Evolutionary conservation across 2,888 invertebrate genomes (phyloP), one percentile per base, ranked within the genome.

Genomic region (Apodemia mormo): DNA sequence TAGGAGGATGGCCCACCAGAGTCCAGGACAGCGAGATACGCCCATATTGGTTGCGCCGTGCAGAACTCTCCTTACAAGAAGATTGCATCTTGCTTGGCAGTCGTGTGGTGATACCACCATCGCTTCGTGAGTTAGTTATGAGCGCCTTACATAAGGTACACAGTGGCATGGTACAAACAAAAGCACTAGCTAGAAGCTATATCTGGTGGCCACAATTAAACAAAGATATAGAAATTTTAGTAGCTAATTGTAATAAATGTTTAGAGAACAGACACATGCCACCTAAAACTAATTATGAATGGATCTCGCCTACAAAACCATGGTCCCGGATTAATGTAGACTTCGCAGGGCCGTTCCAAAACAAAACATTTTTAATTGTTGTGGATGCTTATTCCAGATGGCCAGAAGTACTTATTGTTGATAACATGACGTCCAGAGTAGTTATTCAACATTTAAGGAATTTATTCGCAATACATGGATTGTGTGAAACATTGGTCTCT

Each of bases 191-290:
- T 10, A 71, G 76, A 54, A 74, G 76, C n/a, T 77, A 76, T 65
- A 72, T 77, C 0, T 77, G 75, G 75, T 77, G 77, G 77, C 74
- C 74, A 64, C 52, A 70, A n/a, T 58, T 77, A 3, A 70, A 76
- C 67, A 43, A 70, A 40, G 72, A 75, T 33, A 74, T 72, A 30
- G 70, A 72, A 45, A 2, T 5, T 33, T 56, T 40, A 66, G 37
- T 65, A 1, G 12, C 49, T 22, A 30, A 40, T 10, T 54, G 68
- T 52, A 52, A 58, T 37, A 71, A 64, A 10, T 71, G 65, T 70
- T 43, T 70, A n/a, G 67, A 68, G 64, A 66, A 69, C 40, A 45
- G 73, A 37, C 69, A 73, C 22, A 73, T 68, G 66, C 75, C 75
- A 9, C 30, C 73, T 22, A 69, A 68, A 67, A 67, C 56, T 4